phyloP scores from a whole-genome alignment of 37 sponge, comb jelly and placozoan genomes.

The Chondrilla cf. caribensis region DNA sequence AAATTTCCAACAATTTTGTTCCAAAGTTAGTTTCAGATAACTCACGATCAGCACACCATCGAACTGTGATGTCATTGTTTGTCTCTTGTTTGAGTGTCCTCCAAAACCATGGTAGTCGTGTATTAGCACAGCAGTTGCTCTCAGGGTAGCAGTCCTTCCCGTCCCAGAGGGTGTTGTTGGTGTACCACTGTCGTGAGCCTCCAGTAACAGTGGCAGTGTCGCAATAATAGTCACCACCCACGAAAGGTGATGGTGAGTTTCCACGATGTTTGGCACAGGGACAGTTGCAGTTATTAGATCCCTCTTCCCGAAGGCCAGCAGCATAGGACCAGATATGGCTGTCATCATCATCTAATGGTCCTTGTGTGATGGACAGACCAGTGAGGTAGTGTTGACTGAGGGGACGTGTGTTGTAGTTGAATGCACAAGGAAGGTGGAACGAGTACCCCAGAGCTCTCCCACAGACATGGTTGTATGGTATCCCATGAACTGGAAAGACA shows the following conservation, averaged over 20 bases:
- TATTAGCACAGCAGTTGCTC: neutral
- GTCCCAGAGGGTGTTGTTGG: neutral
- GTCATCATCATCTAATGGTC: neutral
- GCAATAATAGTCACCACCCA: neutral
- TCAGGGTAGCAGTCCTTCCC: slow-evolving; percentile 7
- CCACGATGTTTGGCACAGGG: neutral
- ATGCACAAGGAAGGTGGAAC: neutral
- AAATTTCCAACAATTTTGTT: neutral
- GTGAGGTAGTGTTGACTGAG: neutral
- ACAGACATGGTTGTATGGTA: neutral
- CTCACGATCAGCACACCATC: neutral
- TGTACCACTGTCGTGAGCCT: neutral
- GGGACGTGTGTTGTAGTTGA: neutral
- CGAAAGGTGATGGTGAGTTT: neutral
- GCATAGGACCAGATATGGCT: slow-evolving; percentile 17
- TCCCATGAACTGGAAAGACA: neutral
- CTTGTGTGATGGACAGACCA: neutral
- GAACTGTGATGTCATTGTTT: slow-evolving; percentile 1
- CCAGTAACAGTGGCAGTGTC: neutral
- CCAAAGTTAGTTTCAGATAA: neutral
- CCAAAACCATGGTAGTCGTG: slow-evolving; percentile 1
- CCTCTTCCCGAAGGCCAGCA: neutral
- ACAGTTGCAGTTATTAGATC: neutral
- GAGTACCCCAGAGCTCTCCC: slow-evolving; percentile 11
- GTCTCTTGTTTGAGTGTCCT: neutral